A percentile compares a stretch with the other conserved stretches of the same genome.
phyloP scores from a whole-genome alignment of 2,113 vertebrate species.

The Antechinus flavipes region DNA sequence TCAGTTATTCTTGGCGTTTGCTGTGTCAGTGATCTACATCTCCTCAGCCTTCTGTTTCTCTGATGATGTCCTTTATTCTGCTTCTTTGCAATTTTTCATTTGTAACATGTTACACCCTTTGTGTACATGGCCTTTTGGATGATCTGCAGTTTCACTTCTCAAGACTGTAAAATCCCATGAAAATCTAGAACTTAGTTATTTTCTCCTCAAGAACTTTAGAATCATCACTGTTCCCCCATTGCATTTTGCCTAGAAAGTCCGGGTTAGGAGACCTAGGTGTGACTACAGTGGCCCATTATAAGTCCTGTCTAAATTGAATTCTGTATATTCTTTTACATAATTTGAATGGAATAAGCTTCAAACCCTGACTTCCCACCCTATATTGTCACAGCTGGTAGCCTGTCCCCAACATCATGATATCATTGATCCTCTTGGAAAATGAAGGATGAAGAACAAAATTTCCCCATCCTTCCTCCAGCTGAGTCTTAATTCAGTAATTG shows the following conservation, averaged over 20 bases:
- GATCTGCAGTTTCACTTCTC: neutral
- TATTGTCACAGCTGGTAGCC: neutral
- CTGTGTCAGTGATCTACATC: neutral
- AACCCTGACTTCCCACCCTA: neutral
- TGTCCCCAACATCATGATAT: neutral
- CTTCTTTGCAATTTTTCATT: neutral
- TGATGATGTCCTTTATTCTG: neutral
- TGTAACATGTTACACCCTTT: neutral
- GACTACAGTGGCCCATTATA: neutral
- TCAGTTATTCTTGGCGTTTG: neutral
- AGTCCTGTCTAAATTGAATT: neutral
- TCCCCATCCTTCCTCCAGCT: neutral
- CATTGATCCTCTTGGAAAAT: neutral
- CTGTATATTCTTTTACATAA: neutral
- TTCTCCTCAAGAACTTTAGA: neutral
- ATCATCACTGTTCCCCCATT: neutral
- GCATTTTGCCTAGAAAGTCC: neutral
- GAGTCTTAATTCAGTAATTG: neutral
- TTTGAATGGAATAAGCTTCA: neutral
- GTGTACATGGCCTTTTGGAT: neutral
- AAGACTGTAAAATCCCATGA: neutral
- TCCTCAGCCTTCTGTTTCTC: neutral
- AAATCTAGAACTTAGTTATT: neutral
- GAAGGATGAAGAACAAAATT: neutral
- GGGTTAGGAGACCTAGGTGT: neutral